A percentile compares a stretch with the other conserved stretches of the same genome.
These are phyloP conservation scores for Hydrotaea cyrtoneurina DNA, from an alignment of 2,888 invertebrate species.

Conservation along the genomic window DNA sequence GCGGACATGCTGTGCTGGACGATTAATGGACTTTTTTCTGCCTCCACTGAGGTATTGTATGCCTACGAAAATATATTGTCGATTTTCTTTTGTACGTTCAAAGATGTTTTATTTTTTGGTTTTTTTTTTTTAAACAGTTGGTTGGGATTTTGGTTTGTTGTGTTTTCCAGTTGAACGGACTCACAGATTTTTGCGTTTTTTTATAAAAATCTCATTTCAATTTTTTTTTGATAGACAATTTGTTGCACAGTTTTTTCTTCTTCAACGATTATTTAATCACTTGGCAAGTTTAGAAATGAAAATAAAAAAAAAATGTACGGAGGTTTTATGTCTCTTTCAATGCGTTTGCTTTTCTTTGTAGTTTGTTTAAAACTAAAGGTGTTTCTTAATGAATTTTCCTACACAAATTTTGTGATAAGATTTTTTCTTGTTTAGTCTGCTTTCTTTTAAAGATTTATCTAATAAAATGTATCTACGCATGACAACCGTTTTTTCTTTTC, in stretches of 20 bases:
- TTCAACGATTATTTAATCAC: conserved; percentile 67
- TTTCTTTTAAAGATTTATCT: conserved; percentile 49
- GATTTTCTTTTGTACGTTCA: conserved; percentile 68
- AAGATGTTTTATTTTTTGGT: conserved; percentile 52
- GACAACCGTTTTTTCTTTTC: conserved; percentile 37
- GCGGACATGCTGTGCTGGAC: conserved; percentile 50
- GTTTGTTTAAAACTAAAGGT: conserved; percentile 64
- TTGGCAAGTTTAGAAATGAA: conserved; percentile 61
- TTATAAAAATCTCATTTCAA: conserved; percentile 17
- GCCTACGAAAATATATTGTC: background rate
- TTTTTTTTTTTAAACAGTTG: too few relatives aligned
- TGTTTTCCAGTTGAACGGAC: background rate
- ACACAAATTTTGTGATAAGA: conserved; percentile 36
- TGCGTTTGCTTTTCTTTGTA: conserved; percentile 67
- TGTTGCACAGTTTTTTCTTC: conserved; percentile 15
- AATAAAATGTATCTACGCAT: conserved; percentile 62
- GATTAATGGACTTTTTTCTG: conserved; percentile 17
- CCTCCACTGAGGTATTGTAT: background rate
- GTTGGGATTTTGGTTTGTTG: conserved; percentile 40
- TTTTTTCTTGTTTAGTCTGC: conserved; percentile 24
- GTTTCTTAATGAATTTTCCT: conserved; percentile 60
- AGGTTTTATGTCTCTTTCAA: conserved; percentile 45
- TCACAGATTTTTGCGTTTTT: conserved; percentile 1
- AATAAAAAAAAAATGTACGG: conserved; percentile 42
- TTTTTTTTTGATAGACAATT: conserved; percentile 34